Base-by-base conservation (phyloP, 2,888 invertebrate species). In the Andrena hattorfiana region DNA sequence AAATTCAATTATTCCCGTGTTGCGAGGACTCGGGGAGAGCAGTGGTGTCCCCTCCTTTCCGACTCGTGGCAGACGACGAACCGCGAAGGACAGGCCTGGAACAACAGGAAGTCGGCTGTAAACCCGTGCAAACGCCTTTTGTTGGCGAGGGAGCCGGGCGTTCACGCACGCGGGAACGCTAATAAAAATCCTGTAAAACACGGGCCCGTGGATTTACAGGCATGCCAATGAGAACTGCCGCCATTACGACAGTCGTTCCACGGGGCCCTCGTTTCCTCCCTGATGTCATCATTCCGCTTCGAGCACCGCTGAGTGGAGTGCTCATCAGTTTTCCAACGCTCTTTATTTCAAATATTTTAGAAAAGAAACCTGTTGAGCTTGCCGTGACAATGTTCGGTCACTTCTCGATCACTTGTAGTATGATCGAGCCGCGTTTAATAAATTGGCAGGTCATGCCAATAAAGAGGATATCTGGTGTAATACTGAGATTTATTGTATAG, bases 31-130 rank as follows among this genome's bases (percentile, higher is more conserved):
- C 13, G 13, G 23, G 56, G 4, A 56, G 20, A 26, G 10, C 16
- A 8, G 8, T 32, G 32, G 16, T 20, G 42, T 23, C 20, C 54
- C 28, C 49, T 60, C 30, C 60, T 1, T 8, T n/a, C 35, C 67
- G 5, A 28, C 30, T 16, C 10, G n/a, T 20, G 28, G 67, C 42
- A 56, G 56, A 77, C 68, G 74, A 66, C 69, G 81, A 79, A 74
- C 74, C 62, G 56, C 64, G 64, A 54, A 28, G 67, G 77, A 72
- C 82, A 67, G 42, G 60, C 49, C 16, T 42, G 26, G 13, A 51
- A 66, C 79, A 81, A 83, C 78, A 87, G 89, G 90, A 88, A 88
- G 89, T 83, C 83, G 81, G 81, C 84, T 84, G 89, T 89, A 89
- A 90, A 88, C 83, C 81, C 80, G 84, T 23, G 73, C 75, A 76